Conservation (phyloP, 2,888 invertebrate genomes). For the Onthophagus sagittarius region DNA sequence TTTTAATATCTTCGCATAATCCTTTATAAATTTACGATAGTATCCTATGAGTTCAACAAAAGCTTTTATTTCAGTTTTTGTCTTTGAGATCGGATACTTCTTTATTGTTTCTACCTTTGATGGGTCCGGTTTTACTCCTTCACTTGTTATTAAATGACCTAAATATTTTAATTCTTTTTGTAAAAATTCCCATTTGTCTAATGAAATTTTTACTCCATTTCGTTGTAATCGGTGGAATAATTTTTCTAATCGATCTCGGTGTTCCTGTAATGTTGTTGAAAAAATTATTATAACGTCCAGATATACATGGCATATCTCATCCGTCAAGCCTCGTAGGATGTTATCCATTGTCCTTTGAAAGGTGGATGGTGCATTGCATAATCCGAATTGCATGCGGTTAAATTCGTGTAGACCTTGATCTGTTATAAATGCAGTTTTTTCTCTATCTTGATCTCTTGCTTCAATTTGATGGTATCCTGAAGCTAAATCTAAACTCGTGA, state of each 20-base stretch:
- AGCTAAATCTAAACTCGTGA: constrained; percentile 33
- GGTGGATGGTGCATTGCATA: constrained; percentile 33
- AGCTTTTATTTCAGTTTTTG: constrained; percentile 23
- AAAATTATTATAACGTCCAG: constrained; percentile 30
- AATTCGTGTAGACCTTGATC: constrained; percentile 33
- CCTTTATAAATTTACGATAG: background rate
- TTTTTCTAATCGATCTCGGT: constrained; percentile 16
- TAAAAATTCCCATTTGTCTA: constrained; percentile 36
- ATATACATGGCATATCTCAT: constrained; percentile 26
- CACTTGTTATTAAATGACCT: constrained; percentile 31
- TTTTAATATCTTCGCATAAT: constrained; percentile 29
- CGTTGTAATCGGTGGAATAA: constrained; percentile 31
- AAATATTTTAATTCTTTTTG: constrained; percentile 32
- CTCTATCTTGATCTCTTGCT: constrained; percentile 25
- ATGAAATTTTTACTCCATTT: constrained; percentile 33
- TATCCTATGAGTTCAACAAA: constrained; percentile 37
- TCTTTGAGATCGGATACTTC: too few relatives aligned
- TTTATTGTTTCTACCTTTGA: constrained; percentile 17
- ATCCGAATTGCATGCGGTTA: constrained; percentile 33
- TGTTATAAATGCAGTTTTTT: constrained; percentile 33
- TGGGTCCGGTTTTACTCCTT: constrained; percentile 27
- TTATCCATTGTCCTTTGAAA: constrained; percentile 32
- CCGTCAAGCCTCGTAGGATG: constrained; percentile 24
- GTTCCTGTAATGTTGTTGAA: constrained; percentile 23
- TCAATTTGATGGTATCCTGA: constrained; percentile 35